These are phyloP conservation scores for Zosterops lateralis DNA, from an alignment of 2,113 vertebrate species.

Conservation along the genomic window DNA sequence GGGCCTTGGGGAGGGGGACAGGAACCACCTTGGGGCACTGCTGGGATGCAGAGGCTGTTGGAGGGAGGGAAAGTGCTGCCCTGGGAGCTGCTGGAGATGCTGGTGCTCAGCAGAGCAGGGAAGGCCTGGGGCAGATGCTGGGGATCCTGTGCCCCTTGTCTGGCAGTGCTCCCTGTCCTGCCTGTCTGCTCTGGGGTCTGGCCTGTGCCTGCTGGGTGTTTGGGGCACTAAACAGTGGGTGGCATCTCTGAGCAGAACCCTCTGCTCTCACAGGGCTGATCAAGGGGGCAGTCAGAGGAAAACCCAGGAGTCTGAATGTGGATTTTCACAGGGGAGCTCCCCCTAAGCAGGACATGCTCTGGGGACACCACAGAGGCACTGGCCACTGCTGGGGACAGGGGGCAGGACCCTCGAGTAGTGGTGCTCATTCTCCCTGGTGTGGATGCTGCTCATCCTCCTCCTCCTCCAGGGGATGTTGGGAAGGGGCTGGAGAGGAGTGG, in stretches of 20 bases:
- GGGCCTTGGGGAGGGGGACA: neutral
- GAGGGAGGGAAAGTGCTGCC: neutral
- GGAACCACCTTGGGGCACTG: neutral
- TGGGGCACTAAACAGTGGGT: neutral
- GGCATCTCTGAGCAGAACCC: neutral
- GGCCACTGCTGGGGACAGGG: neutral
- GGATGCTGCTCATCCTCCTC: neutral
- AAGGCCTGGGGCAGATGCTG: accelerated
- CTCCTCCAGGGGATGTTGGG: accelerated
- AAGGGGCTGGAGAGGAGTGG: neutral
- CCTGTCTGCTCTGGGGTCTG: neutral
- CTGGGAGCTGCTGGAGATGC: neutral
- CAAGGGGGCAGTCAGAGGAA: neutral
- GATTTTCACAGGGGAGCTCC: neutral
- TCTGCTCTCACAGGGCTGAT: neutral
- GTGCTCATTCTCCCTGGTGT: accelerated
- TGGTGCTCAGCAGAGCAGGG: neutral
- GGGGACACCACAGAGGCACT: accelerated
- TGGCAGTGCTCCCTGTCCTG: neutral
- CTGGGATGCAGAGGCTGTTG: neutral
- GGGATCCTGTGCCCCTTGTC: neutral
- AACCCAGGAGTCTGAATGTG: accelerated
- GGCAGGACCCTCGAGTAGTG: neutral
- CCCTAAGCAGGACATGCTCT: accelerated
- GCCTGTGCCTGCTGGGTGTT: accelerated